phyloP scores from a whole-genome alignment of 2,888 invertebrate genomes.

The Pachycephus smyrnensis region DNA sequence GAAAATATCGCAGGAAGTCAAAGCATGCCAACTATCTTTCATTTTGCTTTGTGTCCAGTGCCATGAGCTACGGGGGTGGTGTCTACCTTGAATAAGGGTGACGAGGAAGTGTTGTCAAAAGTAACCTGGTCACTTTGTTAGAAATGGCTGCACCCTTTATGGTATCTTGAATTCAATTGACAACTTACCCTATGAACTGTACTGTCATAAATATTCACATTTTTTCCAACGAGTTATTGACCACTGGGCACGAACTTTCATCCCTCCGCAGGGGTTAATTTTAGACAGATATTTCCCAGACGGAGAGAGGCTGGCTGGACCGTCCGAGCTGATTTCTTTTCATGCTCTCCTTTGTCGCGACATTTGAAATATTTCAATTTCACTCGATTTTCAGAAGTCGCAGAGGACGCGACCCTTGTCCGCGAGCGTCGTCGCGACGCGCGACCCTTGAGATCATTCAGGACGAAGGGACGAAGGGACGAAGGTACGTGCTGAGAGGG shows the following conservation, averaged over 20 bases:
- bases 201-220: background rate
- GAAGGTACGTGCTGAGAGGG: background rate
- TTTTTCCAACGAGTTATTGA: background rate
- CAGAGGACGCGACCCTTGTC: background rate
- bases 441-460: background rate
- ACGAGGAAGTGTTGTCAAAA: slow-evolving; percentile 19
- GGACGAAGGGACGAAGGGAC: background rate
- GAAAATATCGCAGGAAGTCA: slow-evolving; percentile 45
- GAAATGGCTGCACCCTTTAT: background rate
- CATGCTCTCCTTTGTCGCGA: slow-evolving; percentile 19
- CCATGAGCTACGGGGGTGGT: background rate
- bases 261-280: background rate
- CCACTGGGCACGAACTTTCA: background rate
- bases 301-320: background rate
- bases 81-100: background rate
- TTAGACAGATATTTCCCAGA: background rate
- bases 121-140: background rate
- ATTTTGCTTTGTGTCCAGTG: slow-evolving; percentile 57
- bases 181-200: background rate
- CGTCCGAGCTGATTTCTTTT: slow-evolving; percentile 1
- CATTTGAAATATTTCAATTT: slow-evolving; percentile 36
- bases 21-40: slow-evolving; percentile 64
- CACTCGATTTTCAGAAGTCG: slow-evolving; percentile 30
- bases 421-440: slow-evolving; percentile 9
- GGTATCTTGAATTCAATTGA: background rate